phyloP scores from a whole-genome alignment of 2,797 vertebrate genomes.

The Pseudomugil gertrudae region DNA sequence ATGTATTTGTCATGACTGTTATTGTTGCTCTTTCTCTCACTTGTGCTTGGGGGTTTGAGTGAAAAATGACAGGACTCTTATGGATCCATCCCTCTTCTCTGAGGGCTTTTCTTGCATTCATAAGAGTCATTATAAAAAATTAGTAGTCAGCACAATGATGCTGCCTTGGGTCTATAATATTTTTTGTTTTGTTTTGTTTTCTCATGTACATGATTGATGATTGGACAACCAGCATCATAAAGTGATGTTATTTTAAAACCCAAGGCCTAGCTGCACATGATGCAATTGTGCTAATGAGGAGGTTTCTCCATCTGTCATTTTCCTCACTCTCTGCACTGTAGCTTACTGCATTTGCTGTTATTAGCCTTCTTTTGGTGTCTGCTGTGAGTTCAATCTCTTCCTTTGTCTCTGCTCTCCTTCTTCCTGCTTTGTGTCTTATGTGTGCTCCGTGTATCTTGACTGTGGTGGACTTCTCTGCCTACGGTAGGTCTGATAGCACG shows the following conservation, averaged over 20 bases:
- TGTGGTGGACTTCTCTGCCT: slow-evolving; percentile 82
- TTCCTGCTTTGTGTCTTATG: slow-evolving; percentile 81
- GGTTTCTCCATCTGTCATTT: slow-evolving; percentile 75
- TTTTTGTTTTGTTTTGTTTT: slow-evolving; percentile 25
- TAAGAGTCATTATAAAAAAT: slow-evolving; percentile 63
- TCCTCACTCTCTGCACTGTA: slow-evolving; percentile 70
- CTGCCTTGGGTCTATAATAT: slow-evolving; percentile 43
- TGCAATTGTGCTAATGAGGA: slow-evolving; percentile 60
- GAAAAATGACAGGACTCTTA: slow-evolving; percentile 77
- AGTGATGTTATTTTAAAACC: slow-evolving; percentile 46
- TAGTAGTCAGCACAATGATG: slow-evolving; percentile 24
- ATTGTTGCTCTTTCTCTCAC: slow-evolving; percentile 74
- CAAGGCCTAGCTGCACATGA: slow-evolving; percentile 35
- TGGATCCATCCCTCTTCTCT: slow-evolving; percentile 29
- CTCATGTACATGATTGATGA: slow-evolving; percentile 43
- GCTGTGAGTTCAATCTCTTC: slow-evolving; percentile 86
- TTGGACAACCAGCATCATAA: slow-evolving; percentile 41
- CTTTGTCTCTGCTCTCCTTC: slow-evolving; percentile 82
- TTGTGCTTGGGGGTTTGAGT: slow-evolving; percentile 75
- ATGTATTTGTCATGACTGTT: slow-evolving; percentile 76
- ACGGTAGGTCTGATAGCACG: slow-evolving; percentile 88
- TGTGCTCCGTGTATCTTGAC: slow-evolving; percentile 85
- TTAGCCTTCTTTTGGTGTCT: slow-evolving; percentile 80
- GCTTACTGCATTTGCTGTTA: slow-evolving; percentile 78
- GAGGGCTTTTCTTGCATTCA: slow-evolving; percentile 44